A percentile compares a stretch with the other conserved stretches of the same genome.
Evolutionary conservation across 2,888 invertebrate species (phyloP).

Genomic region (Amphipoea lucens): DNA sequence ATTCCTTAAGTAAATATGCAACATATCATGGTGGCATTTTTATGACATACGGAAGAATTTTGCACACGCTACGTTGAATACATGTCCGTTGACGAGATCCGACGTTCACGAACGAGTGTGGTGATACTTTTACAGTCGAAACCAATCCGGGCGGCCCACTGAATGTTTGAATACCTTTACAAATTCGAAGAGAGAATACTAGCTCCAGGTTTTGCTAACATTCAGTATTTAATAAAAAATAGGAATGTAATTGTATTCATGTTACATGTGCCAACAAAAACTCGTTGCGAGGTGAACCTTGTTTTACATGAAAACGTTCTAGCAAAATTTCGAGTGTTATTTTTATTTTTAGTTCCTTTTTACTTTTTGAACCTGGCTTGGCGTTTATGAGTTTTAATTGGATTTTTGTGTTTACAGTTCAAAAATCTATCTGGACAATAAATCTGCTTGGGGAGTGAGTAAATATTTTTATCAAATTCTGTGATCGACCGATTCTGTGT

Average conservation of each 20-base stretch:
- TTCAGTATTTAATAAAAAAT: conserved; percentile 8
- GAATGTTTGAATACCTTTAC: conserved; percentile 11
- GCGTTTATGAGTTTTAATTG: conserved; percentile 31
- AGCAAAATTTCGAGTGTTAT: conserved; percentile 12
- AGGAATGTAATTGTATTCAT: conserved; percentile 30
- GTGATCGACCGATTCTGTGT: background rate
- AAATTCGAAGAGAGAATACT: conserved; percentile 11
- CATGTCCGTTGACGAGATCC: conserved; percentile 21
- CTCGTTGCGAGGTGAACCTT: background rate
- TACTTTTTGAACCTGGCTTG: conserved; percentile 13
- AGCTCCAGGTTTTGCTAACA: background rate
- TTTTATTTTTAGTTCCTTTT: conserved; percentile 12
- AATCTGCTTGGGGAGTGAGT: background rate
- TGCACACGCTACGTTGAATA: conserved; percentile 55
- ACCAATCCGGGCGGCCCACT: conserved; percentile 33
- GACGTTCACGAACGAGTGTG: conserved; percentile 9
- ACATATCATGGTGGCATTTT: conserved; percentile 42
- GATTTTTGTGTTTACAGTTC: conserved; percentile 19
- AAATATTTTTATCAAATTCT: conserved; percentile 10
- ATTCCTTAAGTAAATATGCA: conserved; percentile 35
- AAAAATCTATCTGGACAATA: conserved; percentile 5
- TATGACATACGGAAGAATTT: conserved; percentile 45
- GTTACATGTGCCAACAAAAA: conserved; percentile 24
- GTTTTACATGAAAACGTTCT: conserved; percentile 16
- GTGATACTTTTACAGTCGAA: conserved; percentile 50